Conservation (phyloP, 2,113 vertebrate genomes). For the Leptobrachium leishanense region DNA sequence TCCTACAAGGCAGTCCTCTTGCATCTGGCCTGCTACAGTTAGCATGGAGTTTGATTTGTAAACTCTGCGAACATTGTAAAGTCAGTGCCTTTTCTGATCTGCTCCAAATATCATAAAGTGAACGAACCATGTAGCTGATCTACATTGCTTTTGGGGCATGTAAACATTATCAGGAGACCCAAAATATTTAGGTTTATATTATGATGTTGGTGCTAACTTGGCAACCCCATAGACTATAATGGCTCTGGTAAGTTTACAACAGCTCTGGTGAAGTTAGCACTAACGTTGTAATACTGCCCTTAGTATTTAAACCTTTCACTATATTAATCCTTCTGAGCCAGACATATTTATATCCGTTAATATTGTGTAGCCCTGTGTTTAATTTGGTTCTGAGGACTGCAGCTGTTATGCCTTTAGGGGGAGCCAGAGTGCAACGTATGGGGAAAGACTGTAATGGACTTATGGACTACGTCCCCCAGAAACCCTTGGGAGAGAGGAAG, state of each 20-base stretch:
- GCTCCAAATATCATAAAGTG: slow-evolving; percentile 6
- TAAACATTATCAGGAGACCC: slow-evolving; percentile 32
- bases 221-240: no score
- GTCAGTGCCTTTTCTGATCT: slow-evolving; percentile 32
- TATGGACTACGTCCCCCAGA: no score
- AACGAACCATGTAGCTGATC: slow-evolving; percentile 47
- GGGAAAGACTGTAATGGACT: no score
- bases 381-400: no score
- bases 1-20: slow-evolving; percentile 53
- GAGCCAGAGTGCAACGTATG: no score
- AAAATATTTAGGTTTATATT: slow-evolving; percentile 3
- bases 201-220: no score
- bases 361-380: no score
- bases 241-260: no score
- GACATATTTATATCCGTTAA: slow-evolving; percentile 12
- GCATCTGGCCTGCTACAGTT: slow-evolving; percentile 61
- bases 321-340: slow-evolving; percentile 25
- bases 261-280: no score
- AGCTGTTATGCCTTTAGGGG: no score
- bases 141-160: slow-evolving; percentile 33
- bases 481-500: no score
- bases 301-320: slow-evolving; percentile 24
- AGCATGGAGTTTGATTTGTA: slow-evolving; percentile 59
- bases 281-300: no score
- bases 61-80: slow-evolving; percentile 54